Conservation (phyloP, 1,140 invertebrate genomes). For the Ladona fulva region DNA sequence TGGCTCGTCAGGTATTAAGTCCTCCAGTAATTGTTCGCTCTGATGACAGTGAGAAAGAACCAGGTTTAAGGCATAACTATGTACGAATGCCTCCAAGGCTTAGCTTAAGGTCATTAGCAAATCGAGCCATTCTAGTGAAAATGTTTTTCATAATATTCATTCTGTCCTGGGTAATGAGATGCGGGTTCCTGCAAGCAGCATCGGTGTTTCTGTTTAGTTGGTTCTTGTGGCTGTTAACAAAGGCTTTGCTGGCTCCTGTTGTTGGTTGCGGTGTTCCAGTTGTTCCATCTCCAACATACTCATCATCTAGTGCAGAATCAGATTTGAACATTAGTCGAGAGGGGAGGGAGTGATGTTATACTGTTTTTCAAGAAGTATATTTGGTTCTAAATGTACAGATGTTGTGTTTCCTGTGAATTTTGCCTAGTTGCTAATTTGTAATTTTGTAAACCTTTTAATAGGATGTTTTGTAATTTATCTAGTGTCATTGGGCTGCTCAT, state of each 20-base stretch:
- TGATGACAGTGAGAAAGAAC: neutral
- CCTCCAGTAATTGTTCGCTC: neutral
- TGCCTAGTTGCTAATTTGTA: neutral
- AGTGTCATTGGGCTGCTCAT: neutral
- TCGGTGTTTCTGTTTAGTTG: neutral
- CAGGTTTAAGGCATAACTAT: neutral
- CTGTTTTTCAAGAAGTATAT: neutral
- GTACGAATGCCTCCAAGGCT: neutral
- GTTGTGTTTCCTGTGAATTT: neutral
- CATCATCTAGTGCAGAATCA: neutral
- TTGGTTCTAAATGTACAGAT: neutral
- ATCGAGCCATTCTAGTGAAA: neutral
- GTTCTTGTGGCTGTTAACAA: neutral
- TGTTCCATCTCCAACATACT: neutral
- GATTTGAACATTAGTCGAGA: neutral
- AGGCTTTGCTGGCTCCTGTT: neutral
- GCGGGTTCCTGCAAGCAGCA: neutral
- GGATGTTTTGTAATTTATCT: neutral
- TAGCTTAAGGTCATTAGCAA: neutral
- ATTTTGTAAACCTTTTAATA: neutral
- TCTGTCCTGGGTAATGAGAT: neutral
- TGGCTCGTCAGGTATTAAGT: neutral
- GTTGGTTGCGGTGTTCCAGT: neutral
- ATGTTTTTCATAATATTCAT: neutral
- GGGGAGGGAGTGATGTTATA: neutral